Evolutionary conservation across 1,140 invertebrate species (phyloP).

Genomic region (Myzus persicae): DNA sequence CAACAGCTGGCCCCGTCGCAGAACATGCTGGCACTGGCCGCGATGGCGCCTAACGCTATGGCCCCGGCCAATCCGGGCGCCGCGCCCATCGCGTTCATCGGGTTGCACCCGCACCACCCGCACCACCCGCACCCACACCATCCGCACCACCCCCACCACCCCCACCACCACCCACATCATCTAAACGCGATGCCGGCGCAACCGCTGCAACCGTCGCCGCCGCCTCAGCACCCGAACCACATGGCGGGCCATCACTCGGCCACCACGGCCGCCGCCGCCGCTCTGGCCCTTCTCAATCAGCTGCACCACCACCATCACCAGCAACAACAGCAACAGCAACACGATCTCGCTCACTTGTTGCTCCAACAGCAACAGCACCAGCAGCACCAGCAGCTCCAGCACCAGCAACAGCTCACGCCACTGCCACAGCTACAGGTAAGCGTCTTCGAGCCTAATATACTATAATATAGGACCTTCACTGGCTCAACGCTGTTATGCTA

Average conservation of each 20-base stretch:
- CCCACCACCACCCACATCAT: constrained; percentile 20
- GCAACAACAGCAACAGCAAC: constrained; percentile 40
- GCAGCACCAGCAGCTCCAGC: constrained; percentile 1
- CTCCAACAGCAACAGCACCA: constrained; percentile 32
- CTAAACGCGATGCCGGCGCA: not conserved
- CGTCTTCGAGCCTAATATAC: not conserved
- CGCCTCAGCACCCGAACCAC: not conserved
- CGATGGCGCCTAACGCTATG: constrained; percentile 4
- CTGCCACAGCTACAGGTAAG: constrained; percentile 37
- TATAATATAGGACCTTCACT: not conserved
- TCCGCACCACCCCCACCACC: constrained; percentile 13
- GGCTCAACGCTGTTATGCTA: not conserved
- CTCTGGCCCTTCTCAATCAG: constrained; percentile 44
- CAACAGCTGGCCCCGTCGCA: constrained; percentile 50
- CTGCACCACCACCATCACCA: constrained; percentile 38
- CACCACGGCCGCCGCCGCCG: constrained; percentile 23
- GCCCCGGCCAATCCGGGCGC: constrained; percentile 22
- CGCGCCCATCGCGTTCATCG: constrained; percentile 42
- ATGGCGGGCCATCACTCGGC: not conserved
- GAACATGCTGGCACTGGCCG: constrained; percentile 41
- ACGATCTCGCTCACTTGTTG: constrained; percentile 51
- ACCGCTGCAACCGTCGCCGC: not conserved
- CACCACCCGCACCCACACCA: constrained; percentile 22
- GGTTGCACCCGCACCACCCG: constrained; percentile 2
- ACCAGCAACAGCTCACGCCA: constrained; percentile 39